Evolutionary conservation across 2,888 invertebrate genomes (phyloP), one percentile per base, ranked within the genome.

Genomic region (Ectropis crepuscularia): DNA sequence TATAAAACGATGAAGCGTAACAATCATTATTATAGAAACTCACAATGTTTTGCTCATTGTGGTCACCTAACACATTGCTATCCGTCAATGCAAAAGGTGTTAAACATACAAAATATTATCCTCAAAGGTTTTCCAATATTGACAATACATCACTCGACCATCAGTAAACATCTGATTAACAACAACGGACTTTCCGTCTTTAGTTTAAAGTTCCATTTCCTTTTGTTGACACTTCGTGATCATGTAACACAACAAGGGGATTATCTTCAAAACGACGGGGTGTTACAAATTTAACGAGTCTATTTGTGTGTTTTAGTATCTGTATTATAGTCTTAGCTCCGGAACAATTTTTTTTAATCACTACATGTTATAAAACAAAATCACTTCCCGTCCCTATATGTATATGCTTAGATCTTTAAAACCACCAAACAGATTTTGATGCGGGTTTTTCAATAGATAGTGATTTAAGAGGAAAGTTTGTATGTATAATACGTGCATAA

Each of bases 101-200:
- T 57, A 60, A 64, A 42, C 43, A 42, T 43, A 48, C 46, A 53
- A 51, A 60, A 60, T 36, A 39, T 57, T 64, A 37, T 64, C 61
- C 60, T 53, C 57, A 28, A 42, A 1, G 6, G 38, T 8, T 16
- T 6, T 39, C 50, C 38, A 54, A 61, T 57, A 65, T 60, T 57
- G 61, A 61, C 57, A 57, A 49, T 43, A 57, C 47, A 51, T 41
- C 37, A 38, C 16, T 45, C 58, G 41, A 48, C 9, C 36, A 43
- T 48, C 0, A 8, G 49, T 50, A 65, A 61, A 61, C 60, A 60
- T 51, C 10, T n/a, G 42, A 53, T 37, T 54, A 49, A 50, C 49
- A 61, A 57, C 64, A 65, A 48, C 48, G 53, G 55, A 60, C 42
- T 60, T 63, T 58, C 41, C 54, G 62, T 41, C 12, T 7, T 37